phyloP scores from a whole-genome alignment of 2,888 invertebrate genomes.

The Ctenicera cuprea region DNA sequence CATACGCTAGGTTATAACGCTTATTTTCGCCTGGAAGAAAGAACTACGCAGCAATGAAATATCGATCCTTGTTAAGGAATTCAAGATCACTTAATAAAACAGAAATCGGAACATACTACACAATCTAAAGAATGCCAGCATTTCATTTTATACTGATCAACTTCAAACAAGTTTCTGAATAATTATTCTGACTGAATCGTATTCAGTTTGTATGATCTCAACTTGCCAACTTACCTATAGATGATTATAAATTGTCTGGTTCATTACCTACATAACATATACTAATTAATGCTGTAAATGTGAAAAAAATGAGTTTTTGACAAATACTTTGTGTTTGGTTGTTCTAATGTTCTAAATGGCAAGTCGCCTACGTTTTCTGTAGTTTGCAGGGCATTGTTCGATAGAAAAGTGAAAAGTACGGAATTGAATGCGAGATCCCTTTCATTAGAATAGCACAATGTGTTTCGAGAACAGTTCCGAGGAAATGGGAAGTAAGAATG shows the following conservation, averaged over 20 bases:
- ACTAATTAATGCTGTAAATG: neutral
- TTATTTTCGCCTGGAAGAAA: slow-evolving; percentile 1
- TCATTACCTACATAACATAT: neutral
- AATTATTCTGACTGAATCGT: neutral
- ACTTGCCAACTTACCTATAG: too few relatives aligned
- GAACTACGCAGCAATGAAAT: neutral
- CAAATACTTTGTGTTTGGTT: neutral
- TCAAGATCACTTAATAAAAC: neutral
- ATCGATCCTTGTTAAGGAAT: slow-evolving; percentile 1
- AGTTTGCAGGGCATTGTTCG: slow-evolving; percentile 26
- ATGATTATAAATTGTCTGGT: neutral
- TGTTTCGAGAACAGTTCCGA: slow-evolving; percentile 38
- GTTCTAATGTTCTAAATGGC: slow-evolving; percentile 1
- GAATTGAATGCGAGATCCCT: slow-evolving; percentile 38
- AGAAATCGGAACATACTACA: slow-evolving; percentile 3
- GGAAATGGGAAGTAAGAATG: slow-evolving; percentile 43
- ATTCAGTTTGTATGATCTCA: neutral
- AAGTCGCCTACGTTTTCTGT: slow-evolving; percentile 22
- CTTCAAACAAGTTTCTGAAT: neutral
- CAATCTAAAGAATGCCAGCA: neutral
- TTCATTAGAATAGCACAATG: slow-evolving; percentile 45
- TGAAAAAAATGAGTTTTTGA: neutral
- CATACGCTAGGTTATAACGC: slow-evolving; percentile 1
- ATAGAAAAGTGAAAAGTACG: slow-evolving; percentile 40
- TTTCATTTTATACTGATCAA: neutral